Conservation (phyloP, 2,113 vertebrate species). For the Pongo abelii region DNA sequence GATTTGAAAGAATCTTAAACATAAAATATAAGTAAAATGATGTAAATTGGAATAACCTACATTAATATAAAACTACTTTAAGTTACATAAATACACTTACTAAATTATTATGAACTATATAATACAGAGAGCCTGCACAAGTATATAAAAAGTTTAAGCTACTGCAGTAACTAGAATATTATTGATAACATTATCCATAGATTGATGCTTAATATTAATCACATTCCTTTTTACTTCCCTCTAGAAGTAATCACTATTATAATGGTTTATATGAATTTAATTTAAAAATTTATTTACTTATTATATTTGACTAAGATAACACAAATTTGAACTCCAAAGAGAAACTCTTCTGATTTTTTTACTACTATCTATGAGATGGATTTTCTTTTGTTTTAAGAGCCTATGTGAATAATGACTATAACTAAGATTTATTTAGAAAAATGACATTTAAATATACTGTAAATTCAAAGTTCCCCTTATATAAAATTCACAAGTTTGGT, state of each 20-base stretch:
- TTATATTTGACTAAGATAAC: background rate
- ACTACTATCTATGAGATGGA: background rate
- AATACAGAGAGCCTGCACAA: background rate
- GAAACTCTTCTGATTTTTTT: background rate
- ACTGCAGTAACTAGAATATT: slow-evolving; percentile 9
- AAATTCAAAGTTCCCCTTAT: background rate
- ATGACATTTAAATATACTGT: background rate
- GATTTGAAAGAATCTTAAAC: background rate
- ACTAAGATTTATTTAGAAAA: slow-evolving; percentile 16
- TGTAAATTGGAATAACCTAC: background rate
- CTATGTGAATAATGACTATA: background rate
- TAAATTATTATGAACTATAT: background rate
- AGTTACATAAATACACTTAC: background rate
- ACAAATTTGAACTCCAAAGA: background rate
- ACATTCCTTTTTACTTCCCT: background rate
- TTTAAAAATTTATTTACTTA: background rate
- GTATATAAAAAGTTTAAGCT: background rate
- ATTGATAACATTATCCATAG: background rate
- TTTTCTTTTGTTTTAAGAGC: background rate
- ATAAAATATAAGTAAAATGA: slow-evolving; percentile 22
- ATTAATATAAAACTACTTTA: slow-evolving; percentile 5
- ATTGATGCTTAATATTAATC: background rate
- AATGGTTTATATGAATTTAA: background rate
- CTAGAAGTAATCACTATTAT: background rate
- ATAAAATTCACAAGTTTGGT: background rate